Evolutionary conservation across 2,888 invertebrate species (phyloP).

Genomic region (Drosophila ezoana): DNA sequence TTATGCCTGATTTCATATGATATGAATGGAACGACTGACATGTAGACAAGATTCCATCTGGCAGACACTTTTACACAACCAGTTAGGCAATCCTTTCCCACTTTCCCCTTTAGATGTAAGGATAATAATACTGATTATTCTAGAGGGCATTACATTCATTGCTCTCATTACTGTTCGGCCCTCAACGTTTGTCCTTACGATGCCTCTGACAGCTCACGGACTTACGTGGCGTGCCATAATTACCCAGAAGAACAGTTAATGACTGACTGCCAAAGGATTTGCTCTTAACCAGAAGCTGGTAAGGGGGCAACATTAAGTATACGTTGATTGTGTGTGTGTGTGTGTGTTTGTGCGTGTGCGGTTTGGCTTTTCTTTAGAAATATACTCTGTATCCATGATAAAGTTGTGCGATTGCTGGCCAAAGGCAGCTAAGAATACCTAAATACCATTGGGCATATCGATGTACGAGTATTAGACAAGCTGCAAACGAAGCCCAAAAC

Average conservation of each 20-base stretch:
- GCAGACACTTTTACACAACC: slow-evolving; percentile 1
- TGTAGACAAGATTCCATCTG: not conserved
- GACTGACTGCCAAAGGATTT: slow-evolving; percentile 25
- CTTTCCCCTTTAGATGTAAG: not conserved
- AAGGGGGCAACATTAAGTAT: slow-evolving; percentile 33
- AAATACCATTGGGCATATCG: no score
- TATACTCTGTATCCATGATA: no score
- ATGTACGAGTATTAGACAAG: no score
- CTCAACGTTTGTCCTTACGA: slow-evolving; percentile 11
- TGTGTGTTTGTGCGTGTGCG: slow-evolving; percentile 1
- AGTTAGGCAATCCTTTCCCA: not conserved
- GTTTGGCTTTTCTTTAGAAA: not conserved
- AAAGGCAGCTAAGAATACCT: not conserved
- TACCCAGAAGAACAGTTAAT: slow-evolving; percentile 48
- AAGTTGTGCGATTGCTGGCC: not conserved
- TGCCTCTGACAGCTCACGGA: slow-evolving; percentile 21
- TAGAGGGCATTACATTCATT: slow-evolving; percentile 30
- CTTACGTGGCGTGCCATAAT: slow-evolving; percentile 47
- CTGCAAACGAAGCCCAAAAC: no score
- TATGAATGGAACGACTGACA: not conserved
- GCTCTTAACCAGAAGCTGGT: slow-evolving; percentile 1
- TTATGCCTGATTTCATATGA: not conserved
- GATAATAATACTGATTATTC: slow-evolving; percentile 22
- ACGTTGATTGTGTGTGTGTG: slow-evolving; percentile 2
- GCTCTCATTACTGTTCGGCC: slow-evolving; percentile 8